Base-by-base conservation (phyloP, 2,113 vertebrate genomes). In the Calyptommatus sinebrachiatus region DNA sequence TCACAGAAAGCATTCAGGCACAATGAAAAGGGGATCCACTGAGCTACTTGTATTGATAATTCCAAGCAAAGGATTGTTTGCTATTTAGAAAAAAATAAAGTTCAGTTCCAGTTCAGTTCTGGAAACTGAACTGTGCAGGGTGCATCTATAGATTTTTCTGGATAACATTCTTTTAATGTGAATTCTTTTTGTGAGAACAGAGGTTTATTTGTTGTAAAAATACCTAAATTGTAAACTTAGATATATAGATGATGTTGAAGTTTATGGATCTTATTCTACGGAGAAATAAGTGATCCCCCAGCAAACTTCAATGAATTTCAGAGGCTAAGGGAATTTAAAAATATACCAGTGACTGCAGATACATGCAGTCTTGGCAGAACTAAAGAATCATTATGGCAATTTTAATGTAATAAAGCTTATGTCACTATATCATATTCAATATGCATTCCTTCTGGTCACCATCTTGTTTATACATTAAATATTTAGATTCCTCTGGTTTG, bases 381-480 rank as follows among this genome's bases (percentile, higher is more conserved):
- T 77, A 79, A 31, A 28, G 62, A 31, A 75, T 35, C 29, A 67
- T 84, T 75, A 14, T 83, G 84, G 82, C 84, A 82, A 41, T 90
- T 84, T 57, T 57, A 57, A 57, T 86, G 77, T 88, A 84, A 88
- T 61, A 85, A 80, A 79, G 78, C 71, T 12, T 70, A 73, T 73
- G 78, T 63, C 29, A 73, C 66, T 11, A 60, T 76, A 68, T 76
- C 67, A 70, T 83, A 84, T 74, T 75, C 88, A 67, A 22, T 83
- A 66, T 11, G 0, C 73, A 91, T 91, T 87, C 86, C 60, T 76
- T 81, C 60, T 81, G 77, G 45, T 78, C 61, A 16, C 28, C 16
- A 81, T 81, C 73, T 85, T 91, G 79, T 92, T 92, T 89, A 92
- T 88, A 88, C 90, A 86, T 89, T 78, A 84, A 82, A 87, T 77